Conservation (phyloP, 2,797 vertebrate species). For the Manis pentadactyla region DNA sequence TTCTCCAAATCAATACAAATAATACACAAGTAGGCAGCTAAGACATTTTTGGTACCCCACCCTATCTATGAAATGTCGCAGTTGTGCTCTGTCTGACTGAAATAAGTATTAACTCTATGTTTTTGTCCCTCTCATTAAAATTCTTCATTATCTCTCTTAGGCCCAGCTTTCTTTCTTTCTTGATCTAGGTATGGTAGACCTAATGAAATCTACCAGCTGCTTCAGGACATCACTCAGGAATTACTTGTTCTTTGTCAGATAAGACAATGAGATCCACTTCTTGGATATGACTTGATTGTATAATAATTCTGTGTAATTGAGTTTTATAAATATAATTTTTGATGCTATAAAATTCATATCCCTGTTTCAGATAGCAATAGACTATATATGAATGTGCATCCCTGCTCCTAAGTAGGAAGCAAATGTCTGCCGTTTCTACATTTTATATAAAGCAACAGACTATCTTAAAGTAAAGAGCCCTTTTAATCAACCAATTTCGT, state of each 20-base stretch:
- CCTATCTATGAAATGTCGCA: background rate
- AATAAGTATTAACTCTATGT: background rate
- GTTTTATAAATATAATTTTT: background rate
- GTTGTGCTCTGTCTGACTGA: background rate
- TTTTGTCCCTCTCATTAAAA: background rate
- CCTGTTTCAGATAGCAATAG: background rate
- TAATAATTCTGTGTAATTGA: background rate
- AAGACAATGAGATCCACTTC: background rate
- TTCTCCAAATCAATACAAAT: background rate
- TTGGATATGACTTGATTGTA: background rate
- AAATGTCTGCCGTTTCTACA: background rate
- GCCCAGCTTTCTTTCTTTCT: background rate
- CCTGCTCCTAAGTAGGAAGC: background rate
- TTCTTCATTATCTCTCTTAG: background rate
- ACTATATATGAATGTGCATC: background rate
- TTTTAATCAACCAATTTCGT: background rate
- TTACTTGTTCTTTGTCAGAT: conserved; percentile 3
- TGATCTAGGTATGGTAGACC: background rate
- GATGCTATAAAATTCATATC: background rate
- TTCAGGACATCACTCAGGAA: background rate
- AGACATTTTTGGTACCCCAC: background rate
- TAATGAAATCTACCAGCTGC: background rate
- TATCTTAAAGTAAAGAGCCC: background rate
- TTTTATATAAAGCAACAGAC: background rate
- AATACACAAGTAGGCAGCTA: background rate